Conservation (phyloP, 1,140 invertebrate genomes). For the Heliconius himera region DNA sequence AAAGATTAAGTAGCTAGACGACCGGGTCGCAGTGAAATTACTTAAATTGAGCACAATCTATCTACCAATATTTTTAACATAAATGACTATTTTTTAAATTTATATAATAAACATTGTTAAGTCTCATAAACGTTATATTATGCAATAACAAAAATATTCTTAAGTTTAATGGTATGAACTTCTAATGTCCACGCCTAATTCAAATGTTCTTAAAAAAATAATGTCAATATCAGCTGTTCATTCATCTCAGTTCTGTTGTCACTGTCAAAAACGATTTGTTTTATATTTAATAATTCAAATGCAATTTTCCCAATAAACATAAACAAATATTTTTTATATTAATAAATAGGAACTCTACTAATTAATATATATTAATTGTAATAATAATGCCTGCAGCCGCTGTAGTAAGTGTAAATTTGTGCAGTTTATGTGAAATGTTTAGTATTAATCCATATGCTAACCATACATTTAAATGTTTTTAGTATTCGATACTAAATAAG, state of each 20-base stretch:
- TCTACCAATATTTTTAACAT: too few species aligned
- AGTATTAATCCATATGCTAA: slow-evolving; percentile 14
- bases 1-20: too few species aligned
- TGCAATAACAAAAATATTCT: too few species aligned
- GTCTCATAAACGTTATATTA: too few species aligned
- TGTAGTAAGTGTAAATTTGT: slow-evolving; percentile 43
- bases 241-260: not conserved
- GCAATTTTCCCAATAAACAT: not conserved
- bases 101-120: too few species aligned
- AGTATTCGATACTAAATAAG: slow-evolving; percentile 83
- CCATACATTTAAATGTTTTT: slow-evolving; percentile 38
- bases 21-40: too few species aligned
- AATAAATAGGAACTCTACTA: not conserved
- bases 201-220: not conserved
- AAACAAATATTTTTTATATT: not conserved
- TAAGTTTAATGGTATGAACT: too few species aligned
- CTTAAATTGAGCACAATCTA: too few species aligned
- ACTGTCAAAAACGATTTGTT: not conserved
- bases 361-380: slow-evolving; percentile 2
- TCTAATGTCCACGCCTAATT: not conserved
- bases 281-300: not conserved
- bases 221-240: not conserved
- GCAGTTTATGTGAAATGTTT: not conserved
- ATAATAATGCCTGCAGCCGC: slow-evolving; percentile 45
- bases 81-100: too few species aligned